Percentiles rank a stretch among this genome's conserved stretches.
Conservation (phyloP, 2,888 invertebrate species). For the Selenia dentaria region DNA sequence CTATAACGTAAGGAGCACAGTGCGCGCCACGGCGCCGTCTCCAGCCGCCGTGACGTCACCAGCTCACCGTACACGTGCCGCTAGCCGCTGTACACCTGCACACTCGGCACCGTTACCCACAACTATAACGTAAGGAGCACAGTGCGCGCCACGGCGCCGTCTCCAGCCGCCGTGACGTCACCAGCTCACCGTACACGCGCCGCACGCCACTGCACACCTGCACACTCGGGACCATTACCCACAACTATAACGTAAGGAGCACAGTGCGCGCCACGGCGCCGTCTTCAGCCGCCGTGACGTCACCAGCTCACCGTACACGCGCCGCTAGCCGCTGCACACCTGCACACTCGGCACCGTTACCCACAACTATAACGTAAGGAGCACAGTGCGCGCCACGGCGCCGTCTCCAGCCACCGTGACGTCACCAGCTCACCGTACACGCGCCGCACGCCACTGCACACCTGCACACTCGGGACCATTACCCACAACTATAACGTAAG, state of each 20-base stretch:
- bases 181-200: slow-evolving; percentile 49
- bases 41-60: slow-evolving; percentile 38
- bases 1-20: too few species aligned
- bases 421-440: slow-evolving; percentile 45
- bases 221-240: background rate
- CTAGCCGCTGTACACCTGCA: slow-evolving; percentile 55
- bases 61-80: slow-evolving; percentile 51
- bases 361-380: too few species aligned
- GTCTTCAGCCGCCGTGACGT: slow-evolving; percentile 38
- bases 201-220: slow-evolving; percentile 59
- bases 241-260: too few species aligned
- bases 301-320: slow-evolving; percentile 47
- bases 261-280: slow-evolving; percentile 30
- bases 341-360: slow-evolving; percentile 23
- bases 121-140: too few species aligned
- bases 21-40: slow-evolving; percentile 32
- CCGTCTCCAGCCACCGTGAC: slow-evolving; percentile 39
- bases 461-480: slow-evolving; percentile 35
- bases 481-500: too few species aligned
- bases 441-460: slow-evolving; percentile 54
- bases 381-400: slow-evolving; percentile 28
- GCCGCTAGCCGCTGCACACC: slow-evolving; percentile 57
- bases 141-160: slow-evolving; percentile 31
- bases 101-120: background rate
- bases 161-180: slow-evolving; percentile 37